phyloP scores from a whole-genome alignment of 2,888 invertebrate genomes.

The Euphydryas editha region DNA sequence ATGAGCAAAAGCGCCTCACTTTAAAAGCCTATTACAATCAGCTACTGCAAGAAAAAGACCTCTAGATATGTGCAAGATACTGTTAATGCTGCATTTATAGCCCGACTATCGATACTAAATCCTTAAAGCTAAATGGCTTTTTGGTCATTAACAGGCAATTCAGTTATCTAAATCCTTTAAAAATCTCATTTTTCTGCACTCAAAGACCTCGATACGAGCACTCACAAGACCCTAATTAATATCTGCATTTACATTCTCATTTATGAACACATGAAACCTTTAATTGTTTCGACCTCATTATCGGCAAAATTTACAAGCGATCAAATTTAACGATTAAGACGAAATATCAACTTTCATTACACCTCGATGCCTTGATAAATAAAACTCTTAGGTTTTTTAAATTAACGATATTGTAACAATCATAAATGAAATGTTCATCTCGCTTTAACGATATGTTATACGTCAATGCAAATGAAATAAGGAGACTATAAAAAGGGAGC shows the following conservation, averaged over 20 bases:
- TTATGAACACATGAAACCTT: conserved; percentile 26
- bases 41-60: conserved; percentile 37
- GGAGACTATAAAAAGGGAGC: conserved; percentile 66
- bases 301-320: conserved; percentile 30
- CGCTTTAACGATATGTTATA: conserved; percentile 62
- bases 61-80: conserved; percentile 41
- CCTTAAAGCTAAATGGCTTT: conserved; percentile 30
- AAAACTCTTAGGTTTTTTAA: conserved; percentile 36
- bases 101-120: conserved; percentile 30
- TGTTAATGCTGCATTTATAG: conserved; percentile 33
- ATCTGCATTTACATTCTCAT: conserved; percentile 18
- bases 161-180: conserved; percentile 31
- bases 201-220: conserved; percentile 16
- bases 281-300: conserved; percentile 34
- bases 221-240: conserved; percentile 32
- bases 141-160: conserved; percentile 38
- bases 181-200: conserved; percentile 28
- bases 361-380: conserved; percentile 36
- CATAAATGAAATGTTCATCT: conserved; percentile 44
- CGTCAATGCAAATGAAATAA: conserved; percentile 69
- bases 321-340: conserved; percentile 35
- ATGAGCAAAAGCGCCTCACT: conserved; percentile 53
- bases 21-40: conserved; percentile 49
- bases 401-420: conserved; percentile 44
- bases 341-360: conserved; percentile 43